Evolutionary conservation across 1,140 invertebrate species (phyloP).

Genomic region (Ostrea denselamellosa): DNA sequence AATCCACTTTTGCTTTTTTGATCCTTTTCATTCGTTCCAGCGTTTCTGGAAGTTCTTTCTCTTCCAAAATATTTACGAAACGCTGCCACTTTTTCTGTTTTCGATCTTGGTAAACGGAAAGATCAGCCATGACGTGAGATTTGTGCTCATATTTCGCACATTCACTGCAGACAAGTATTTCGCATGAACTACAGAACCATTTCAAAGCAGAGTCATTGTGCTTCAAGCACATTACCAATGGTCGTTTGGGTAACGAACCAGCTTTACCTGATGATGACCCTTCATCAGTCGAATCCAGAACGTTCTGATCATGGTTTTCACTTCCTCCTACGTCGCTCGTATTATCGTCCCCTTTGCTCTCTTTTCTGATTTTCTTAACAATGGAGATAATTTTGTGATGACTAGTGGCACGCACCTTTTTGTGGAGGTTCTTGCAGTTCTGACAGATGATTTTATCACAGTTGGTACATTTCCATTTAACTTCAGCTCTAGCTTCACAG

Average conservation of each 20-base stretch:
- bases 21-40: conserved; percentile 18
- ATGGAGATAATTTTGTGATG: conserved; percentile 37
- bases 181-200: conserved; percentile 19
- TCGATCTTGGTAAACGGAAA: neutral
- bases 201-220: neutral
- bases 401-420: conserved; percentile 2
- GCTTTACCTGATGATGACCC: neutral
- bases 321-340: neutral
- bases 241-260: neutral
- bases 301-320: neutral
- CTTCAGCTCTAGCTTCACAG: neutral
- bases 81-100: neutral
- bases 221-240: neutral
- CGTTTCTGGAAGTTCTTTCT: conserved; percentile 1
- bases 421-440: conserved; percentile 21
- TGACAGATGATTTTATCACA: conserved; percentile 44
- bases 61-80: conserved; percentile 5
- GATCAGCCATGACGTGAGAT: conserved; percentile 29
- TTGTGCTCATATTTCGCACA: conserved; percentile 12
- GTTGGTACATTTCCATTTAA: conserved; percentile 40
- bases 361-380: conserved; percentile 30
- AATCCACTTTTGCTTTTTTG: conserved; percentile 37
- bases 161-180: neutral
- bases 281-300: neutral
- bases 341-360: conserved; percentile 4